Evolutionary conservation across 2,113 vertebrate genomes (phyloP).

Genomic region (Vombatus ursinus): DNA sequence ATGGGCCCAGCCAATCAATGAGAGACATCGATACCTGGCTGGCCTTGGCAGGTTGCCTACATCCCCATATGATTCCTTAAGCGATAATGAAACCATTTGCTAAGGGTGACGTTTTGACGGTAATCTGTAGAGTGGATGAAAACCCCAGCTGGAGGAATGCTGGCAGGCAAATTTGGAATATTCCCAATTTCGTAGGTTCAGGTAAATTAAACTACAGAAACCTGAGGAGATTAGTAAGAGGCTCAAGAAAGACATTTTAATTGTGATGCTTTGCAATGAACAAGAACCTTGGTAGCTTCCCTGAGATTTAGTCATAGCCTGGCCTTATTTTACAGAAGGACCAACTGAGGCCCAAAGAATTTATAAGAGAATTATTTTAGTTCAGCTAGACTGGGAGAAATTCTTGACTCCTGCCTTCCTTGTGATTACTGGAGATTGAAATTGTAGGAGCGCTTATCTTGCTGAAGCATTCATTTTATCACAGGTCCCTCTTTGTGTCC

Average conservation of each 20-base stretch:
- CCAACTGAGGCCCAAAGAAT: neutral
- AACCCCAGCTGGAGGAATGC: neutral
- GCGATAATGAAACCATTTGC: neutral
- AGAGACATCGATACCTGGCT: neutral
- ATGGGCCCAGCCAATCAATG: neutral
- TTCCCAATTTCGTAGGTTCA: neutral
- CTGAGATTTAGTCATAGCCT: neutral
- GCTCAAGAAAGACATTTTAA: neutral
- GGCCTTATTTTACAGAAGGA: neutral
- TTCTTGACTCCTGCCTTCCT: neutral
- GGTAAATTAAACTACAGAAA: neutral
- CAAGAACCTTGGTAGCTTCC: neutral
- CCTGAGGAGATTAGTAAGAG: neutral
- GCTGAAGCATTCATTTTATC: neutral
- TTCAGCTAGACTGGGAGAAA: neutral
- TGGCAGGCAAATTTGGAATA: neutral
- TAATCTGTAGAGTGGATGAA: conserved; percentile 1
- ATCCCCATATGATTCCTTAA: neutral
- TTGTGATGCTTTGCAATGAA: neutral
- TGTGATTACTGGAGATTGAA: neutral
- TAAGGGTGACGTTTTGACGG: neutral
- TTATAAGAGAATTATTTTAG: neutral
- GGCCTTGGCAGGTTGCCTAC: neutral
- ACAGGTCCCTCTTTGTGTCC: neutral
- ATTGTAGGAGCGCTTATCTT: neutral